Base-by-base conservation (phyloP, 2,113 vertebrate species). In the Quiscalus mexicanus region DNA sequence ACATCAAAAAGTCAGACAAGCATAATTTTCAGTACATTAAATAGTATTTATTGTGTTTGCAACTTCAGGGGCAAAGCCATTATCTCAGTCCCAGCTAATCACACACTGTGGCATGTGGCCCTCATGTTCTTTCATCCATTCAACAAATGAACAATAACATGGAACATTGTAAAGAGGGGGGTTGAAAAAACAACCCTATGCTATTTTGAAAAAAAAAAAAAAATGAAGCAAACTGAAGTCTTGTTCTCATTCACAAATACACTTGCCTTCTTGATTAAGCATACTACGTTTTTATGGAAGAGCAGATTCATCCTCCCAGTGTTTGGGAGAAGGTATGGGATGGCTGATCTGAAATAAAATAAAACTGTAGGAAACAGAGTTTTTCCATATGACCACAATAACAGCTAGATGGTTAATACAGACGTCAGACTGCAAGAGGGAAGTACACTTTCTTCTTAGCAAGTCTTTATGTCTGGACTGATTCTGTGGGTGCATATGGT, bases 31-130 rank as follows among this genome's bases (percentile, higher is more conserved):
- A 82, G 73, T 91, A 91, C 71, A 87, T 96, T 95, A 96, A 96
- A 95, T 96, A 97, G 39, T 80, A 91, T 97, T 97, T 97, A 97
- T 97, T 97, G 71, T 95, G 80, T 87, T 91, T 73, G 41, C 50
- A 94, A 87, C 71, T 78, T 68, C 85, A 92, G 70, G 69, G 89
- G 69, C 52, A 93, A 87, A 90, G 60, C 53, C 53, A 50, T 79
- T 52, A 71, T 82, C 58, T 92, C 70, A 84, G 58, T 84, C 50
- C 65, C 64, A 84, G 92, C 64, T 64, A 92, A 68, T 70, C 56
- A 86, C 30, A 85, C 8, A 41, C 15, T 28, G 27, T 75, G 25
- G 56, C 67, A 84, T 49, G 5, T 39, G 11, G 21, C 50, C 35
- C 58, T 89, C 49, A 30, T 27, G 23, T 74, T 91, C 86, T 94